Conservation (phyloP, 2,888 invertebrate species). For the Hipparchia semele region DNA sequence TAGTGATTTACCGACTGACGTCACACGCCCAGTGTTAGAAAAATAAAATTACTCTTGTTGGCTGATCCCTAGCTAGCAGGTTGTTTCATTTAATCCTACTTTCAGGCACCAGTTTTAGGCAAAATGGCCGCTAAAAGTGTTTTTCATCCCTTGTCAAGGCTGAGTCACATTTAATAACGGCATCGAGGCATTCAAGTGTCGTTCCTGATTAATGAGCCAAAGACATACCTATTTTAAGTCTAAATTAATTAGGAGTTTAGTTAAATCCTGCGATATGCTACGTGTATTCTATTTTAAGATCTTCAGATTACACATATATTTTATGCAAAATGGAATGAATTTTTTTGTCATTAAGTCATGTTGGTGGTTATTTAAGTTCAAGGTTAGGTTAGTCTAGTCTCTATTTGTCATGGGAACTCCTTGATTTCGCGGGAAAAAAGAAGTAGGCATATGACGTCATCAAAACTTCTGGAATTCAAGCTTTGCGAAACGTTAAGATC, state of each 20-base stretch:
- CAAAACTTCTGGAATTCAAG: too few species aligned
- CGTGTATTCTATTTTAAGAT: background rate
- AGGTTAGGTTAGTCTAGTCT: too few species aligned
- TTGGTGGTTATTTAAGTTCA: too few species aligned
- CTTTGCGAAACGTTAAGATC: too few species aligned
- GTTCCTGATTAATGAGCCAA: background rate
- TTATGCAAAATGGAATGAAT: too few species aligned
- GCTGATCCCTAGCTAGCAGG: background rate
- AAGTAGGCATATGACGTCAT: too few species aligned
- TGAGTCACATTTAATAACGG: conserved; percentile 29
- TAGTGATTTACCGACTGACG: too few species aligned
- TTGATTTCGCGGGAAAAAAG: too few species aligned
- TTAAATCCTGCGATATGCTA: background rate
- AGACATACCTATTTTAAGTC: background rate
- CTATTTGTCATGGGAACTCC: too few species aligned
- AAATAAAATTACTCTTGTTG: too few species aligned
- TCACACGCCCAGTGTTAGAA: too few species aligned
- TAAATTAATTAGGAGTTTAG: background rate
- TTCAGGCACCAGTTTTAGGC: background rate
- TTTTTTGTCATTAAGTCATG: too few species aligned
- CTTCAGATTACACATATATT: background rate
- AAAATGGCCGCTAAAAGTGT: conserved; percentile 11
- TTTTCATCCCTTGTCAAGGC: conserved; percentile 24
- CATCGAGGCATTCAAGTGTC: conserved; percentile 19
- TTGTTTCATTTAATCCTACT: background rate